Evolutionary conservation across 2,888 invertebrate species (phyloP).

Genomic region (Papilio gigon): DNA sequence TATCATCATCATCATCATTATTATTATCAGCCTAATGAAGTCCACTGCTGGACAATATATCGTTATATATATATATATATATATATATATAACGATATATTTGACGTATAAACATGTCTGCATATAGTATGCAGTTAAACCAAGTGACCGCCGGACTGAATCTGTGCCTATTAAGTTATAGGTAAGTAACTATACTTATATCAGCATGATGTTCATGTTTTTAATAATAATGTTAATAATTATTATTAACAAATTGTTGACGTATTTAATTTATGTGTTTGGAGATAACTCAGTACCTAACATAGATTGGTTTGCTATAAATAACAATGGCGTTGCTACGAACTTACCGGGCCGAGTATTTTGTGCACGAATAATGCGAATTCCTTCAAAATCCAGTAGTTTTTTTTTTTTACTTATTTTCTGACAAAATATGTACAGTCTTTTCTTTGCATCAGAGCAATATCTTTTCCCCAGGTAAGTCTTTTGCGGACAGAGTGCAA

Average conservation of each 20-base stretch:
- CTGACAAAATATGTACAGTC: background rate
- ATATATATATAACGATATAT: too few species aligned
- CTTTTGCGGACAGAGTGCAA: constrained; percentile 34
- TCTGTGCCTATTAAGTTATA: background rate
- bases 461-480: constrained; percentile 26
- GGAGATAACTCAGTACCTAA: background rate
- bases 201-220: background rate
- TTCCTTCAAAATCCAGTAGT: background rate
- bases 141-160: background rate
- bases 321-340: too few species aligned
- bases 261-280: too few species aligned
- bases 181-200: background rate
- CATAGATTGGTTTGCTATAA: background rate
- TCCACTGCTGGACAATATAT: too few species aligned
- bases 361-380: too few species aligned
- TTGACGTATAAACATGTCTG: too few species aligned
- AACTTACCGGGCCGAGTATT: too few species aligned
- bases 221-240: background rate
- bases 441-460: constrained; percentile 5
- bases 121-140: too few species aligned
- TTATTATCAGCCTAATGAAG: too few species aligned
- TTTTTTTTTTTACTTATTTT: background rate
- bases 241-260: too few species aligned
- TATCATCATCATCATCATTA: too few species aligned
- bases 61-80: too few species aligned